These are phyloP conservation scores for Arrhopalites spinosus DNA, from an alignment of 2,888 invertebrate species.

Conservation along the genomic window DNA sequence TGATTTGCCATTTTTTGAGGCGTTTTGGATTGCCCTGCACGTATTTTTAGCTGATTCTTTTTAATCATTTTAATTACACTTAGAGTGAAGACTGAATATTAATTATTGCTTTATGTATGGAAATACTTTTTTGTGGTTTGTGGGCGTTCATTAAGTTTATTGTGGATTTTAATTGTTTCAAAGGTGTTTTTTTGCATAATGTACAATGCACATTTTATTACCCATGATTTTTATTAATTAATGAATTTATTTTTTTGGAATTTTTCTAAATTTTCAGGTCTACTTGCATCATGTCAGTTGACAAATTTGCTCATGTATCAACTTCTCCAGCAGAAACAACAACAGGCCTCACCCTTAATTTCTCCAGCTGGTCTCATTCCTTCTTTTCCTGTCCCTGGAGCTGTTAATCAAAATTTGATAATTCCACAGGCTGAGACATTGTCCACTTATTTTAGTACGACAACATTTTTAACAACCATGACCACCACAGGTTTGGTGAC, in stretches of 20 bases:
- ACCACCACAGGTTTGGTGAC: conserved; percentile 53
- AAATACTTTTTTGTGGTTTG: too few species aligned
- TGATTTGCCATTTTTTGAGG: too few species aligned
- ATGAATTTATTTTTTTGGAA: background rate
- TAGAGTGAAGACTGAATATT: too few species aligned
- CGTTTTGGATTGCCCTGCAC: too few species aligned
- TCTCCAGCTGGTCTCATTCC: conserved; percentile 2
- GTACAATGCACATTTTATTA: too few species aligned
- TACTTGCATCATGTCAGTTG: conserved; percentile 55
- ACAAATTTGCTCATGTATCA: conserved; percentile 56
- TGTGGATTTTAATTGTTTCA: too few species aligned
- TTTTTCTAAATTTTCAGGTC: conserved; percentile 45
- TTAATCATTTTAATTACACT: too few species aligned
- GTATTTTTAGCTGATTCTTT: too few species aligned
- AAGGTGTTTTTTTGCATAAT: too few species aligned
- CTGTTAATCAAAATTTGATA: conserved; percentile 47
- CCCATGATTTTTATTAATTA: background rate
- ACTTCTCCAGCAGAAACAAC: conserved; percentile 50
- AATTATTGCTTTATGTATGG: too few species aligned
- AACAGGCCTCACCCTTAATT: conserved; percentile 44
- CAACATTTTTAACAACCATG: conserved; percentile 49
- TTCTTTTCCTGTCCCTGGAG: conserved; percentile 26
- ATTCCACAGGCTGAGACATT: conserved; percentile 44
- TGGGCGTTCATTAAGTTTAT: too few species aligned
- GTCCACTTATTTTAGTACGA: conserved; percentile 51